Conservation (phyloP, 2,113 vertebrate species). For the Paraplagusia blochii region DNA sequence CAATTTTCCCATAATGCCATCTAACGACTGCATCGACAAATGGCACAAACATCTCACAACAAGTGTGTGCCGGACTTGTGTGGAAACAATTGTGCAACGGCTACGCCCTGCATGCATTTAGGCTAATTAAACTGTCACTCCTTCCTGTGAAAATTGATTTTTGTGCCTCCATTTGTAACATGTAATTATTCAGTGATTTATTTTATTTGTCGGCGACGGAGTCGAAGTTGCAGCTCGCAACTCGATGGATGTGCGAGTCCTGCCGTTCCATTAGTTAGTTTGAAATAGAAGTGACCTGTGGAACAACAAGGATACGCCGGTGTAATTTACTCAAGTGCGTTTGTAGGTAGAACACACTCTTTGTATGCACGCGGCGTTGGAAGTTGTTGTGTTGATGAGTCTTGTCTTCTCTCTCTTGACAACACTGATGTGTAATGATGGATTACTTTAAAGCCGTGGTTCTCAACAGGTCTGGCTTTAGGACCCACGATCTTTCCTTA, state of each 20-base stretch:
- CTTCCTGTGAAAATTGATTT: slow-evolving; percentile 42
- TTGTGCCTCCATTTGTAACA: slow-evolving; percentile 15
- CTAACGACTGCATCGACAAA: background rate
- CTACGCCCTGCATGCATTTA: slow-evolving; percentile 35
- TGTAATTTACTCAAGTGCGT: background rate
- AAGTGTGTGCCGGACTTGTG: slow-evolving; percentile 7
- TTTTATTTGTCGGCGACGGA: slow-evolving; percentile 3
- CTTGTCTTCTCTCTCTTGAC: background rate
- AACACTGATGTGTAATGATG: slow-evolving; percentile 2
- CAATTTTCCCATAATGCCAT: slow-evolving; percentile 11
- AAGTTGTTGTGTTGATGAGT: background rate
- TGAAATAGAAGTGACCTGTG: slow-evolving; percentile 1
- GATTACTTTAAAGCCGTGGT: no score
- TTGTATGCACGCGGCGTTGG: background rate
- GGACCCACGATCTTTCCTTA: no score
- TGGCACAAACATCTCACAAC: slow-evolving; percentile 1
- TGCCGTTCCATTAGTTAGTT: slow-evolving; percentile 20
- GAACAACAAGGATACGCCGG: background rate
- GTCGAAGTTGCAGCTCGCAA: background rate
- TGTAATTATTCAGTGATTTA: slow-evolving; percentile 27
- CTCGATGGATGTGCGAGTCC: slow-evolving; percentile 3
- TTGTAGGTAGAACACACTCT: background rate
- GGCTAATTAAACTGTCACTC: slow-evolving; percentile 56
- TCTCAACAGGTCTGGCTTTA: no score
- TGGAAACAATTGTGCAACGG: slow-evolving; percentile 24